Conservation (phyloP, 2,113 vertebrate genomes). For the Protobothrops mucrosquamatus region DNA sequence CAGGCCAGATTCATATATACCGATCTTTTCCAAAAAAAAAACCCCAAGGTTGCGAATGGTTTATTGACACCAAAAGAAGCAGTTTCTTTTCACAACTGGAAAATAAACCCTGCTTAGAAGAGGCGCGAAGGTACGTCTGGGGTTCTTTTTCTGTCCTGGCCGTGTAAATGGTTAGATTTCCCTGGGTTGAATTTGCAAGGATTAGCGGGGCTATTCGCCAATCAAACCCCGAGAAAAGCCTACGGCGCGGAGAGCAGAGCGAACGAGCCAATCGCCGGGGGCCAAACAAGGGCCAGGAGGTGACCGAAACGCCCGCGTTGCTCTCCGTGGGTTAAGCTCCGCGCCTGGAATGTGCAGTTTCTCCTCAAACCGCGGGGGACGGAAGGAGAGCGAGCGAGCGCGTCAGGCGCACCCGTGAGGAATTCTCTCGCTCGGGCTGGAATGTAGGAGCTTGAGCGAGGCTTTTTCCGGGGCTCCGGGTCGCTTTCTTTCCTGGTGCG, state of each 20-base stretch:
- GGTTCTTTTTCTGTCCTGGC: neutral
- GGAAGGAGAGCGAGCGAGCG: constrained; percentile 49
- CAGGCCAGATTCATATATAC: neutral
- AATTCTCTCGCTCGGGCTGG: constrained; percentile 53
- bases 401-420: constrained; percentile 56
- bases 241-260: neutral
- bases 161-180: neutral
- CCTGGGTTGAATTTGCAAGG: neutral
- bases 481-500: constrained; percentile 8
- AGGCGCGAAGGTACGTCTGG: neutral
- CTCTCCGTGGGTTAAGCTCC: constrained; percentile 62
- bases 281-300: neutral
- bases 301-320: constrained; percentile 58
- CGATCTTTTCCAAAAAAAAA: neutral
- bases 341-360: constrained; percentile 65
- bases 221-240: neutral
- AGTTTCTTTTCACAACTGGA: neutral
- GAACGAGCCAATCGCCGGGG: neutral
- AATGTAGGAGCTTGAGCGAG: constrained; percentile 65
- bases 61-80: neutral
- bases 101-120: neutral
- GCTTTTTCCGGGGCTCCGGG: constrained; percentile 60
- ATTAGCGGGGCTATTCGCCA: neutral
- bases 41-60: neutral
- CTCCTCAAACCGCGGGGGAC: constrained; percentile 63